Evolutionary conservation across 2,797 vertebrate genomes (phyloP), one percentile per base, ranked within the genome.

Genomic region (Sebastes elongatus): DNA sequence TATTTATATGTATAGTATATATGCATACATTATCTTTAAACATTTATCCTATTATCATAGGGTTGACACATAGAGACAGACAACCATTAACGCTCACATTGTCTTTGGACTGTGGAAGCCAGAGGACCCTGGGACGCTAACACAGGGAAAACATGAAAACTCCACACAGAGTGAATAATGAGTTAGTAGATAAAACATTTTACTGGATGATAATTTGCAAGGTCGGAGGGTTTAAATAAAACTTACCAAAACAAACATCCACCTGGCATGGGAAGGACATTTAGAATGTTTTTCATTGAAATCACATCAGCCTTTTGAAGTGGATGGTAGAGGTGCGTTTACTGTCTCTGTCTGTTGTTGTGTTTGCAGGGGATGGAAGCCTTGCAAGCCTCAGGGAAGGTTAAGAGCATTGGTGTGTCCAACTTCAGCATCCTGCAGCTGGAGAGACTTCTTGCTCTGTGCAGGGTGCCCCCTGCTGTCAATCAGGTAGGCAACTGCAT

Each of bases 321-420:
- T 42, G n/a, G 2, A 28, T n/a, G 42, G 7, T 42, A 18, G 0
- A 18, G 42, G 3, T 73, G 53, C 76, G 4, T 73, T 73, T 9
- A 22, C 2, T 42, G 7, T 35, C n/a, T 1, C 38, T 64, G 7
- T 38, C n/a, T 77, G 25, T 5, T 38, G 52, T 38, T 69, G 71
- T 67, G 66, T 42, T 69, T 82, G 18, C 80, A 96, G 96, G 95
- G 92, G 4, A 95, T 96, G 95, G 95, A 96, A 71, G 89, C 86
- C 8, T 81, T 96, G 55, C 87, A 94, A 66, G 79, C 88, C 20
- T 91, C 93, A 2, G 95, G 95, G 25, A 95, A 94, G 74, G 96
- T 96, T 67, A 96, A 87, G 88, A 96, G 93, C 79, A 96, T 96
- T 0, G 95, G 96, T 0, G 96, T 96, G 70, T 96, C 96, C 59